Evolutionary conservation across 2,113 vertebrate species (phyloP).

Genomic region (Cyphomyrus plagiostoma): DNA sequence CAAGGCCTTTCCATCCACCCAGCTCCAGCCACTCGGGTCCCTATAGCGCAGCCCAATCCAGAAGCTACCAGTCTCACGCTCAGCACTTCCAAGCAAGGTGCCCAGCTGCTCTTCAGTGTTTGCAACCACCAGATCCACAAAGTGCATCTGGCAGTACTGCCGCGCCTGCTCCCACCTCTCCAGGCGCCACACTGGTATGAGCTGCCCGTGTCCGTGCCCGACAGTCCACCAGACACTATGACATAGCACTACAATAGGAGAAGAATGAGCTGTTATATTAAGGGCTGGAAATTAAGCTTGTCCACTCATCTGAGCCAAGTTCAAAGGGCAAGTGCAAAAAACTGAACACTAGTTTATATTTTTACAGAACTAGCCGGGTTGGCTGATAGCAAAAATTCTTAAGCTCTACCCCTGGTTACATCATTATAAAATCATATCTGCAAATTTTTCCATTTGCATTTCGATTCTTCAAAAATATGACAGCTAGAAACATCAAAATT

Average conservation of each 20-base stretch:
- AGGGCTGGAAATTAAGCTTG: background rate
- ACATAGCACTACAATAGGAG: background rate
- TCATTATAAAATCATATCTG: background rate
- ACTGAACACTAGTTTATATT: background rate
- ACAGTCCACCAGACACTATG: background rate
- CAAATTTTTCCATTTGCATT: background rate
- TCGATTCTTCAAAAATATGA: background rate
- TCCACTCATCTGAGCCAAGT: background rate
- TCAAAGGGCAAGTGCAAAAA: background rate
- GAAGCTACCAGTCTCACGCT: background rate
- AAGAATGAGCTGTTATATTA: background rate
- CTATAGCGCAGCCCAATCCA: slow-evolving; percentile 1
- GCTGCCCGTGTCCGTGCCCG: background rate
- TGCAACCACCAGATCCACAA: background rate
- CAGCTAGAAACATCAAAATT: background rate
- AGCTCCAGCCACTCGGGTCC: background rate
- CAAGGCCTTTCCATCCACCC: background rate
- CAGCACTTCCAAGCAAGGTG: background rate
- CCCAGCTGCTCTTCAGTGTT: background rate
- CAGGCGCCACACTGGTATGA: background rate
- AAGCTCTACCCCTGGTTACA: background rate
- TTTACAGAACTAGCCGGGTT: background rate
- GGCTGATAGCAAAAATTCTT: background rate
- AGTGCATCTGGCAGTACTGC: background rate
- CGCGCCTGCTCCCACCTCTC: slow-evolving; percentile 1